phyloP scores from a whole-genome alignment of 1,140 invertebrate species.

The Drosophila melanica region DNA sequence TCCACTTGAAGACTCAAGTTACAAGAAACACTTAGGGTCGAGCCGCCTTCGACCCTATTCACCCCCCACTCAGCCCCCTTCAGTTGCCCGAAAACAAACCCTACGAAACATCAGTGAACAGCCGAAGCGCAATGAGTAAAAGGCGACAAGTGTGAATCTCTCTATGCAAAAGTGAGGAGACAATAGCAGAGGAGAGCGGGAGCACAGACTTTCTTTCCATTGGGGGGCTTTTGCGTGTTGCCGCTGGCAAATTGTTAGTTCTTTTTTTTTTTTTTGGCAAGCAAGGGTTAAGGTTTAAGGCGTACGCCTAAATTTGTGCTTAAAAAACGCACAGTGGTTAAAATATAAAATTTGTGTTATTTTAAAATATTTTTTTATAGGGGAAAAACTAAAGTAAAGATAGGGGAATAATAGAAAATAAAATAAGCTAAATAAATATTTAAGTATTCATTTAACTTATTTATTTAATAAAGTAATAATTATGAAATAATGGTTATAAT shows the following conservation, averaged over 20 bases:
- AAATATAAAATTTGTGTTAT: neutral
- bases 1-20: constrained; percentile 80
- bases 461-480: no score
- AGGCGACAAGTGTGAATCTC: constrained; percentile 66
- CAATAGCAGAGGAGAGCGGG: neutral
- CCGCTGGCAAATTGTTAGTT: constrained; percentile 54
- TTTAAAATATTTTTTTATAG: neutral
- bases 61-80: neutral
- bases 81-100: constrained; percentile 19
- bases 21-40: constrained; percentile 79
- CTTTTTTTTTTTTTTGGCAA: constrained; percentile 49
- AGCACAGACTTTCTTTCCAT: neutral
- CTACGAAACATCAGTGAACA: constrained; percentile 29
- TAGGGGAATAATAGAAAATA: no score
- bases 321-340: neutral
- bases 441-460: no score
- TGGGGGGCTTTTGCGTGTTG: constrained; percentile 59
- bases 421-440: no score
- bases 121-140: constrained; percentile 62
- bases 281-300: constrained; percentile 60
- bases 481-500: no score
- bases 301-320: constrained; percentile 2
- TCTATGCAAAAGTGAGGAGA: constrained; percentile 25
- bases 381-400: neutral
- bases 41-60: constrained; percentile 50